Percentiles rank a stretch among this genome's conserved stretches.
Conservation (phyloP, 1,140 invertebrate species). For the Eurosta solidaginis region DNA sequence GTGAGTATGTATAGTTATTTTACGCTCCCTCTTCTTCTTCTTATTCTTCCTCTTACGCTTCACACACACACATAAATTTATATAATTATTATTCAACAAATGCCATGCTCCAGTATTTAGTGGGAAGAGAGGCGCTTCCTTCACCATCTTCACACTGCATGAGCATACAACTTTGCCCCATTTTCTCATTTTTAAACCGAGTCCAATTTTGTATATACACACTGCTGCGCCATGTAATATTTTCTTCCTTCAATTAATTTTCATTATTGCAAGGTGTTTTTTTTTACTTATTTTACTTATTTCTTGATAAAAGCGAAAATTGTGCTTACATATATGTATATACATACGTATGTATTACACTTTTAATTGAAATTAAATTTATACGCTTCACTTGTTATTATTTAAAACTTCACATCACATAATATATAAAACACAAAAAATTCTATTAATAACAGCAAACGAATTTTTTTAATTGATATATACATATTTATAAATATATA, state of each 20-base stretch:
- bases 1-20: too few species aligned
- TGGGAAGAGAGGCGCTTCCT: background rate
- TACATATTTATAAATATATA: background rate
- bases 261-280: background rate
- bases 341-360: background rate
- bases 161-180: background rate
- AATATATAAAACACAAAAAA: slow-evolving; percentile 21
- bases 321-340: background rate
- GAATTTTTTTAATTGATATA: background rate
- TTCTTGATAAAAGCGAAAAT: too few species aligned
- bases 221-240: too few species aligned
- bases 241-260: background rate
- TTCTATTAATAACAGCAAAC: slow-evolving; percentile 15
- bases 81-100: too few species aligned
- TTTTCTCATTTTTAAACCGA: background rate
- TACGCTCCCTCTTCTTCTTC: too few species aligned
- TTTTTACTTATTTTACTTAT: too few species aligned
- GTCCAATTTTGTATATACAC: slow-evolving; percentile 12
- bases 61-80: too few species aligned
- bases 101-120: too few species aligned
- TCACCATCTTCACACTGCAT: background rate
- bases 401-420: slow-evolving; percentile 10
- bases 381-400: background rate
- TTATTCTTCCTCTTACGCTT: too few species aligned
- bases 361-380: slow-evolving; percentile 3